Evolutionary conservation across 2,113 vertebrate genomes (phyloP), one percentile per base, ranked within the genome.

Genomic region (Pyrgilauda ruficollis): DNA sequence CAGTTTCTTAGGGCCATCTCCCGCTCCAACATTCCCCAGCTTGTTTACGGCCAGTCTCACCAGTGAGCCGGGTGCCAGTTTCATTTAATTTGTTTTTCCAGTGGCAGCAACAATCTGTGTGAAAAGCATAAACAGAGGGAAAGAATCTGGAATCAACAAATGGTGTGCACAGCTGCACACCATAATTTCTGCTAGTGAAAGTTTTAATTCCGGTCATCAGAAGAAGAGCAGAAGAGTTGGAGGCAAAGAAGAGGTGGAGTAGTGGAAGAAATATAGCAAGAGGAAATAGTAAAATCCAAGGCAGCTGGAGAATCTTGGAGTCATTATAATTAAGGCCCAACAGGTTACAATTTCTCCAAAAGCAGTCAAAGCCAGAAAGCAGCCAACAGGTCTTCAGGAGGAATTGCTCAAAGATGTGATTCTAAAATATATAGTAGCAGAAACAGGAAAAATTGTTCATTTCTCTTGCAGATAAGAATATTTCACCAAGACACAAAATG

Each of bases 1-100:
- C 23, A 66, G 72, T 94, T 95, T 95, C 83, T 89, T 49, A 73
- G 84, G 83, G 69, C 86, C 73, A 89, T 87, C 85, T 94, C 76
- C 64, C 35, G 50, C 47, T 96, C 80, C 87, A 94, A 47, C 76
- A 90, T 94, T 96, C 92, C 91, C 85, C 87, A 78, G 93, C 47
- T 89, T 96, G 89, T 96, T 97, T 96, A 96, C 11, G 20, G 91
- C 81, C 79, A 70, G 52, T 69, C 79, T 95, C 92, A 93, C 95
- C 74, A 91, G 87, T 15, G 78, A 96, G 76, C 49, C 0, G 15
- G 79, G 79, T 97, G 94, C 93, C 96, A 96, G 94, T 31, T 96
- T 73, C 28, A 93, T 97, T 97, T 91, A 91, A 95, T 97, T 94
- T 96, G 86, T 92, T 96, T 97, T 97, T 97, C 96, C 96, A 97